These are phyloP conservation scores for Nannospalax galili DNA, from an alignment of 2,113 vertebrate genomes.

Conservation along the genomic window DNA sequence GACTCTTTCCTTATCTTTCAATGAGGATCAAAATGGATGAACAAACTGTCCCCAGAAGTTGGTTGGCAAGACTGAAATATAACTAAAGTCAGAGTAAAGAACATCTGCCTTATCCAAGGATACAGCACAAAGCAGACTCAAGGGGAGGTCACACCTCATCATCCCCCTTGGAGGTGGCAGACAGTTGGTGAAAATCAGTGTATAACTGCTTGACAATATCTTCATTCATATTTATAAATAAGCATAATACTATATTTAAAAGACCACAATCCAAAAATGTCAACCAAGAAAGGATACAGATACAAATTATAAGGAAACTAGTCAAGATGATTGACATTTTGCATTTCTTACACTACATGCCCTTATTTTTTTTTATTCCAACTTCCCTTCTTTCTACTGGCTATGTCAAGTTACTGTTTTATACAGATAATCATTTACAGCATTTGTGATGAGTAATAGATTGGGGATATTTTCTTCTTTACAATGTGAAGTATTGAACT, in stretches of 20 bases:
- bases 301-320: neutral
- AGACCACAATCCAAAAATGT: neutral
- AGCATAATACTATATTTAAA: neutral
- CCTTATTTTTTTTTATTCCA: too few species aligned
- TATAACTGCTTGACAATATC: neutral
- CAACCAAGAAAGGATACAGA: neutral
- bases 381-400: too few species aligned
- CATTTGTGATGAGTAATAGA: too few species aligned
- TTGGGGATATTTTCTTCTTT: too few species aligned
- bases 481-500: too few species aligned
- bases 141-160: neutral
- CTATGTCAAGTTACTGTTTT: too few species aligned
- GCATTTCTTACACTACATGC: too few species aligned
- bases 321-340: neutral
- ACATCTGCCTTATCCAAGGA: neutral
- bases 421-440: too few species aligned
- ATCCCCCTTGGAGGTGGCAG: neutral
- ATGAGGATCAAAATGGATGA: neutral
- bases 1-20: too few species aligned
- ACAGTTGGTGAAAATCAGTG: neutral
- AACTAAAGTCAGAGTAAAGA: neutral
- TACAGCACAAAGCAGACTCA: neutral
- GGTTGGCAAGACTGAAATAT: neutral
- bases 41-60: neutral
- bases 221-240: neutral